phyloP scores from a whole-genome alignment of 2,888 invertebrate species.

The Lampropteryx suffumata region DNA sequence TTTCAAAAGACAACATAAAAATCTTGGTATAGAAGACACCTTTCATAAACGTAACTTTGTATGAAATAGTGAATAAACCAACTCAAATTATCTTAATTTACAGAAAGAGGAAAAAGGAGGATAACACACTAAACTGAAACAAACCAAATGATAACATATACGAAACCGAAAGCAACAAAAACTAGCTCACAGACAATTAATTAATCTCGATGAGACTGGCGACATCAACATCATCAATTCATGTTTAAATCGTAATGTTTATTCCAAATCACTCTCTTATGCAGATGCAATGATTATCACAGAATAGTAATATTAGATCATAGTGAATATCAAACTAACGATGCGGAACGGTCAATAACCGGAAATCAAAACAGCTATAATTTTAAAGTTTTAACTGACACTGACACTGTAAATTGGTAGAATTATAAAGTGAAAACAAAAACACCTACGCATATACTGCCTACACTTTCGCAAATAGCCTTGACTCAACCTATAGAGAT shows the following conservation, averaged over 20 bases:
- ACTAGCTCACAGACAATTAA: too few relatives aligned
- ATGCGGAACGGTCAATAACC: slow-evolving; percentile 24
- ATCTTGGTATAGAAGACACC: neutral
- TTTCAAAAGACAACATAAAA: slow-evolving; percentile 1
- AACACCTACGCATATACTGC: slow-evolving; percentile 48
- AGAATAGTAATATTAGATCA: slow-evolving; percentile 18
- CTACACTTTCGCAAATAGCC: slow-evolving; percentile 37
- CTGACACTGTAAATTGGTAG: slow-evolving; percentile 21
- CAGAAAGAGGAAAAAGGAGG: too few relatives aligned
- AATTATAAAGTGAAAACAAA: slow-evolving; percentile 57
- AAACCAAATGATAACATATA: too few relatives aligned
- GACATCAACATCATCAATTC: too few relatives aligned
- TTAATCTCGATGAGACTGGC: too few relatives aligned
- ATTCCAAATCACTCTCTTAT: neutral
- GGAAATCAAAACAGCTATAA: slow-evolving; percentile 38
- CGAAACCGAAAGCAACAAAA: too few relatives aligned
- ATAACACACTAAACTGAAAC: too few relatives aligned
- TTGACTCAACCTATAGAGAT: slow-evolving; percentile 5
- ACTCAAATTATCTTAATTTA: too few relatives aligned
- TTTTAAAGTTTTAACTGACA: slow-evolving; percentile 33
- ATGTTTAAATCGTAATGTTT: neutral
- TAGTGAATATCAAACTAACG: slow-evolving; percentile 2
- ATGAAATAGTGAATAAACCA: too few relatives aligned
- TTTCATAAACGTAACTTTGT: neutral
- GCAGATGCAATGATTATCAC: slow-evolving; percentile 3